These are phyloP conservation scores for Salpingus planirostris DNA, from an alignment of 2,888 invertebrate species.

Conservation along the genomic window DNA sequence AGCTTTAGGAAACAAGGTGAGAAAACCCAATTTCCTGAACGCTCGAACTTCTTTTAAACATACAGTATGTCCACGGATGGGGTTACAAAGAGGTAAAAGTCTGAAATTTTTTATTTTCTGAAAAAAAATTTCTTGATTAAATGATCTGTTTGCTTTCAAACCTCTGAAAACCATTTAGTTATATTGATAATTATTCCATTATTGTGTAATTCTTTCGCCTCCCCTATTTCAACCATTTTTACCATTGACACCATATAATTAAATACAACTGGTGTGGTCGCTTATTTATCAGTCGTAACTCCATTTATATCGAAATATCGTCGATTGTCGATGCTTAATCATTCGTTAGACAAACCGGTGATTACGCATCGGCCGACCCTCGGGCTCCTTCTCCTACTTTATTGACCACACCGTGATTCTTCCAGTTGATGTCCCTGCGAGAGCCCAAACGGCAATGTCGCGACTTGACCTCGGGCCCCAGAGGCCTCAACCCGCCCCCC, in stretches of 20 bases:
- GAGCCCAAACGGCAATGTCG: constrained; percentile 46
- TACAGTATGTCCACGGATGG: not conserved
- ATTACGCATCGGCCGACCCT: constrained; percentile 18
- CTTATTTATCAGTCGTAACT: constrained; percentile 23
- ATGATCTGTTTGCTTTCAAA: no score
- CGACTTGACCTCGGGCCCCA: constrained; percentile 26
- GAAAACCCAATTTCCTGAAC: constrained; percentile 2
- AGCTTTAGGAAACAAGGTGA: constrained; percentile 62
- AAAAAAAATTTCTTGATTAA: not conserved
- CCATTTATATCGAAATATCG: constrained; percentile 24
- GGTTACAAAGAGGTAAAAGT: no score
- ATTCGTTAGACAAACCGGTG: constrained; percentile 22
- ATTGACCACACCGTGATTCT: no score
- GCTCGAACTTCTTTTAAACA: not conserved
- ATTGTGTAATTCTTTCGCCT: no score
- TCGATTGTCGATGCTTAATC: constrained; percentile 22
- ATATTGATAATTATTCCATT: no score
- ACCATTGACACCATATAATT: no score
- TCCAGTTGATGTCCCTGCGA: constrained; percentile 48
- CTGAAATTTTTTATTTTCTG: not conserved
- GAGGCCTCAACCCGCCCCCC: constrained; percentile 44
- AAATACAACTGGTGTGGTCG: no score
- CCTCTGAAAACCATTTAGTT: no score
- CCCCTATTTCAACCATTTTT: no score
- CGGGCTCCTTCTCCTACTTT: constrained; percentile 3